Evolutionary conservation across 2,113 vertebrate species (phyloP).

Genomic region (Oreocharis arfaki): DNA sequence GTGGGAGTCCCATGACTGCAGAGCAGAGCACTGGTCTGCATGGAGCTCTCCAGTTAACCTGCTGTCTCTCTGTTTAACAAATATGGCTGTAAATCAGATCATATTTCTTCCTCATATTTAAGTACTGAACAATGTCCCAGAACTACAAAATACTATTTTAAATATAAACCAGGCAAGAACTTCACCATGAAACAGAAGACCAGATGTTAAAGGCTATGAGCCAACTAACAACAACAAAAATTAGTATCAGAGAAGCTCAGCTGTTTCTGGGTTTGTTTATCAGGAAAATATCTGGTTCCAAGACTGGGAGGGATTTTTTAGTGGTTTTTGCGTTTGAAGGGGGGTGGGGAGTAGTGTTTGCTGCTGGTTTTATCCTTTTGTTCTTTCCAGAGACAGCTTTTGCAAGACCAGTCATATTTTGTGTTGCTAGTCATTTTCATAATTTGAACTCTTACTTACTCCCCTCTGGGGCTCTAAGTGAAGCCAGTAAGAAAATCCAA

Average conservation of each 20-base stretch:
- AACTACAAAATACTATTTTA: conserved; percentile 21
- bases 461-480: not conserved
- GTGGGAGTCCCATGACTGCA: not conserved
- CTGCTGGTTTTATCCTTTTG: conserved; percentile 24
- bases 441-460: not conserved
- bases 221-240: conserved; percentile 33
- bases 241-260: conserved; percentile 22
- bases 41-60: not conserved
- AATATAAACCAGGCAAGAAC: conserved; percentile 42
- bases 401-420: not conserved
- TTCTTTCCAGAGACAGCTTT: not conserved
- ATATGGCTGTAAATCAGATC: not conserved
- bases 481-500: not conserved
- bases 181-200: conserved; percentile 17
- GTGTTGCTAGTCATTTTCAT: not conserved
- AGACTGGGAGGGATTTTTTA: not conserved
- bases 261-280: conserved; percentile 45
- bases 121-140: not conserved
- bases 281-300: not conserved
- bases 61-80: not conserved
- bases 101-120: not conserved
- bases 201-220: conserved; percentile 31
- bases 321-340: not conserved
- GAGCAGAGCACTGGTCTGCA: not conserved
- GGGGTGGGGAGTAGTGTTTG: not conserved